Percentiles rank a stretch among this genome's conserved stretches.
phyloP scores from a whole-genome alignment of 2,888 invertebrate genomes.

The Amiota mariae region DNA sequence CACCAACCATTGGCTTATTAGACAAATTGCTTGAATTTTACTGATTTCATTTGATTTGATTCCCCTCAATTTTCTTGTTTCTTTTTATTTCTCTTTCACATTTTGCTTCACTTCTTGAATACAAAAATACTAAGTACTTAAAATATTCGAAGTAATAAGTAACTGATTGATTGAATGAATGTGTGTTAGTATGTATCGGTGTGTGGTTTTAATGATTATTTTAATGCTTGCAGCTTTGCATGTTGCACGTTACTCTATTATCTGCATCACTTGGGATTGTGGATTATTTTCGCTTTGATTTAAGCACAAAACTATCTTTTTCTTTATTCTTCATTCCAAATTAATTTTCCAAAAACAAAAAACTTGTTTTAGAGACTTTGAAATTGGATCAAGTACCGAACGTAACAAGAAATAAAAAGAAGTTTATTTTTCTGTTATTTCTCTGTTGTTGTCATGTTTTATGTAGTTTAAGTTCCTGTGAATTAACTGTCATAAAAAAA shows the following conservation, averaged over 20 bases:
- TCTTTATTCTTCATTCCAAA: too few relatives aligned
- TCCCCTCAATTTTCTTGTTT: slow-evolving; percentile 38
- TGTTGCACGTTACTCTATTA: too few relatives aligned
- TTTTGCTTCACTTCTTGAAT: background rate
- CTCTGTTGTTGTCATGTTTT: background rate
- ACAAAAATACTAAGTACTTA: too few relatives aligned
- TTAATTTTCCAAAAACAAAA: too few relatives aligned
- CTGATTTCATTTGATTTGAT: slow-evolving; percentile 59
- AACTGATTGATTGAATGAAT: too few relatives aligned
- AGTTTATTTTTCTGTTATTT: background rate
- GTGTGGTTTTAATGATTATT: too few relatives aligned
- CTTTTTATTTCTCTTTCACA: background rate
- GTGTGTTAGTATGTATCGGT: too few relatives aligned
- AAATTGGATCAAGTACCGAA: slow-evolving; percentile 18
- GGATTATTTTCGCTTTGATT: too few relatives aligned
- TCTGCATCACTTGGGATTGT: too few relatives aligned
- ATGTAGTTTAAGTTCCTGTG: slow-evolving; percentile 22
- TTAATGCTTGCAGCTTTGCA: too few relatives aligned
- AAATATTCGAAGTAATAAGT: too few relatives aligned
- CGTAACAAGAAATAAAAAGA: background rate
- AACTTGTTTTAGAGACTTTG: background rate
- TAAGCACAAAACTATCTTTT: too few relatives aligned
- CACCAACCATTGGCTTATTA: slow-evolving; percentile 51
- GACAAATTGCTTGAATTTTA: slow-evolving; percentile 56
- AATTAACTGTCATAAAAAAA: slow-evolving; percentile 26